Conservation (phyloP, 2,797 vertebrate genomes). For the Sebastes iracundus region DNA sequence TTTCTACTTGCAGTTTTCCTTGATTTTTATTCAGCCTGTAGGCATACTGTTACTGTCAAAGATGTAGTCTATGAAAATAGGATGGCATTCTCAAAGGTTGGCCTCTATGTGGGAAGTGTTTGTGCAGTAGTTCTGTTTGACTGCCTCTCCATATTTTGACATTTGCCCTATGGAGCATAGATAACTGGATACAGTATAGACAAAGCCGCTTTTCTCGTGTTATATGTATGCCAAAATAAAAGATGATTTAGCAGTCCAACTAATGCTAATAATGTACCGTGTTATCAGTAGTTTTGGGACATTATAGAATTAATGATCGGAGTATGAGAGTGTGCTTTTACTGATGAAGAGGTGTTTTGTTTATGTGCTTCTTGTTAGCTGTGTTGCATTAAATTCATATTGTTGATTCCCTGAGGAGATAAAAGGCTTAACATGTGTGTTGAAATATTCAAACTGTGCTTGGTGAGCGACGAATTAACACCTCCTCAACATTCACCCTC, state of each 20-base stretch:
- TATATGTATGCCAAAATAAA: not conserved
- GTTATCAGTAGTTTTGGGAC: not conserved
- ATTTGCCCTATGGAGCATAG: not conserved
- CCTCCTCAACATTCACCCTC: slow-evolving; percentile 17
- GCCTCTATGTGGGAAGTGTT: not conserved
- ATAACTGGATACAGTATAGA: not conserved
- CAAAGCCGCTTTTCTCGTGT: not conserved
- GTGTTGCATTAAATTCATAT: not conserved
- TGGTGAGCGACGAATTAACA: not conserved
- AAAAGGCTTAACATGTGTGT: no score
- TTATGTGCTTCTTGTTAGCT: not conserved
- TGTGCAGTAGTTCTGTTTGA: not conserved
- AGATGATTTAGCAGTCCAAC: no score
- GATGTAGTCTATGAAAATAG: not conserved
- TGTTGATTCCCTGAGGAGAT: not conserved
- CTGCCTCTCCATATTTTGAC: not conserved
- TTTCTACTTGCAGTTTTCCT: no score
- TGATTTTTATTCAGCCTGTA: not conserved
- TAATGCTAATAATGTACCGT: not conserved
- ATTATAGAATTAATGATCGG: not conserved
- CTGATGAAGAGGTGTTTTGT: not conserved
- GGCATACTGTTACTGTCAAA: not conserved
- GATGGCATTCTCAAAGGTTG: not conserved
- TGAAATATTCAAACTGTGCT: no score
- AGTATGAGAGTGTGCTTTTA: not conserved